These are phyloP conservation scores for Dyspetes luteomarginatus DNA, from an alignment of 2,888 invertebrate species.

Conservation along the genomic window DNA sequence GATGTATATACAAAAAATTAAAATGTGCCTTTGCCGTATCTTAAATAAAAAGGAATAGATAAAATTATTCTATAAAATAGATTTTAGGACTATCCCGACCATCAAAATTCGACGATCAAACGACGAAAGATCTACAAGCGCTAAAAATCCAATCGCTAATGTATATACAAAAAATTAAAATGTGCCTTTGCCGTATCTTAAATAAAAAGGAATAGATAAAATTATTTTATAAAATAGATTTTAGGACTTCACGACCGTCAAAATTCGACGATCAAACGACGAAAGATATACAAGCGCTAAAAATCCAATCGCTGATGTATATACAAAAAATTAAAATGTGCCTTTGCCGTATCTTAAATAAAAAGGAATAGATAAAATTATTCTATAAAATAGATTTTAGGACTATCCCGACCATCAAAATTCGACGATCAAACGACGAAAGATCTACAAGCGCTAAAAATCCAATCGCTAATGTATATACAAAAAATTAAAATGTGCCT, in stretches of 20 bases:
- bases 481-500: neutral
- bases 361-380: neutral
- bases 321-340: too few species aligned
- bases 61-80: neutral
- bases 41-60: neutral
- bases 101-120: too few species aligned
- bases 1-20: too few species aligned
- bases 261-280: neutral
- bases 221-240: neutral
- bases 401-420: too few species aligned
- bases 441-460: neutral
- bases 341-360: too few species aligned
- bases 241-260: too few species aligned
- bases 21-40: too few species aligned
- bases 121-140: neutral
- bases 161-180: neutral
- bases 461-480: neutral
- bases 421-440: slow-evolving; percentile 22
- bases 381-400: too few species aligned
- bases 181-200: neutral
- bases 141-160: neutral
- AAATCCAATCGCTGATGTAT: too few species aligned
- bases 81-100: too few species aligned
- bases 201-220: neutral
- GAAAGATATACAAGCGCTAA: too few species aligned